These are phyloP conservation scores for Jaculus jaculus DNA, from an alignment of 2,113 vertebrate genomes.

Conservation along the genomic window DNA sequence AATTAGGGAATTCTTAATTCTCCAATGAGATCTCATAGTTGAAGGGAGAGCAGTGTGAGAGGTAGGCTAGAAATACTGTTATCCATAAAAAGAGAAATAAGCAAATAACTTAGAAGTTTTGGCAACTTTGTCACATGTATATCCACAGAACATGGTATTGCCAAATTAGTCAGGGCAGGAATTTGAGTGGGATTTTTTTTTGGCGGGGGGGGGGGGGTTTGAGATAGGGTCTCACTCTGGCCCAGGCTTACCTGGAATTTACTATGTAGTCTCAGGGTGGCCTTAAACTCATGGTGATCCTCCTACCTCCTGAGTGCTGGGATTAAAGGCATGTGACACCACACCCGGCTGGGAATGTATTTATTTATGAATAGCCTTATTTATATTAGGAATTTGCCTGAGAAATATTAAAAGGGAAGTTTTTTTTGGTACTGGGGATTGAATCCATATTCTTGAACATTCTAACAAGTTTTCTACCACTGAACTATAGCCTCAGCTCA, in stretches of 20 bases:
- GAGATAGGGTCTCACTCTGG: too few species aligned
- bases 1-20: background rate
- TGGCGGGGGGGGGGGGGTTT: too few species aligned
- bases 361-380: conserved; percentile 12
- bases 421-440: background rate
- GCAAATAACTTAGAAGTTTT: conserved; percentile 25
- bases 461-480: background rate
- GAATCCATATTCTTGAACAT: background rate
- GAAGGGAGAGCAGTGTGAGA: background rate
- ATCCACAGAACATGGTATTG: background rate
- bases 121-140: background rate
- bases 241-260: too few species aligned
- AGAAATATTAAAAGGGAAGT: background rate
- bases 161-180: background rate
- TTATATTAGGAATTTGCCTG: background rate
- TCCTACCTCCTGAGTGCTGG: too few species aligned
- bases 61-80: background rate
- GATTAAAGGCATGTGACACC: too few species aligned
- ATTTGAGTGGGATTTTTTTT: too few species aligned
- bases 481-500: too few species aligned
- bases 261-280: too few species aligned
- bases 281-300: too few species aligned
- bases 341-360: too few species aligned
- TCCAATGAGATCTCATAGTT: background rate
- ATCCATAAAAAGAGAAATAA: background rate